Evolutionary conservation across 1,140 invertebrate genomes (phyloP), one percentile per base, ranked within the genome.

Genomic region (Zaprionus capensis): DNA sequence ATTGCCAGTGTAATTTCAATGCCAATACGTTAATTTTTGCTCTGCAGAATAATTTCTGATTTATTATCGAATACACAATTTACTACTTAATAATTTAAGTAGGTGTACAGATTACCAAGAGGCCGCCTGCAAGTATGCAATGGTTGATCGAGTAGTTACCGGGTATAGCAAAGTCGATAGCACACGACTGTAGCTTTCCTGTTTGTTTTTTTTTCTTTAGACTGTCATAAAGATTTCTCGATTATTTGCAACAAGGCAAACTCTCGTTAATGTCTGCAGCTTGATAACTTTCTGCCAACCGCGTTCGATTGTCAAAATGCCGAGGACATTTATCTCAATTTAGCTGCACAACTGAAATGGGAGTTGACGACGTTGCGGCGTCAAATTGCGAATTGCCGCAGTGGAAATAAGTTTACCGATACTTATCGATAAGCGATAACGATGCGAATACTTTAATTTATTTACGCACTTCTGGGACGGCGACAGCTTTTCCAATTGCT

Each of bases 391-490:
- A 61, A 44, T 55, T 59, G 73, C 31, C 11, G 44, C 65, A 62
- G 46, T 57, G 28, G 67, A 57, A 73, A 68, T 61, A 58, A 73
- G 31, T 61, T 73, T 59, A 49, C 64, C 28, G 56, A 59, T 36
- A 51, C 44, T 28, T 44, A 34, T 56, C 34, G 57, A 38, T 62
- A 41, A 46, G 20, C 53, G 64, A 53, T 63, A 63, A 55, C 44
- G 53, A 31, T 53, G 56, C 44, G 56, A 74, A 64, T 49, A 56
- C 56, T 64, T 71, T 76, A 66, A 80, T 81, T 80, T 81, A 81
- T 76, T 80, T 71, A 72, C 49, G 38, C 38, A 46, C 31, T 41
- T 51, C 20, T 57, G 26, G 53, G 68, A 31, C 31, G 36, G n/a
- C 59, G 26, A 12, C 26, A 11, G 44, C 44, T 64, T 74, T 62